Evolutionary conservation across 2,797 vertebrate species (phyloP), one percentile per base, ranked within the genome.

Genomic region (Lepilemur ruficaudatus): DNA sequence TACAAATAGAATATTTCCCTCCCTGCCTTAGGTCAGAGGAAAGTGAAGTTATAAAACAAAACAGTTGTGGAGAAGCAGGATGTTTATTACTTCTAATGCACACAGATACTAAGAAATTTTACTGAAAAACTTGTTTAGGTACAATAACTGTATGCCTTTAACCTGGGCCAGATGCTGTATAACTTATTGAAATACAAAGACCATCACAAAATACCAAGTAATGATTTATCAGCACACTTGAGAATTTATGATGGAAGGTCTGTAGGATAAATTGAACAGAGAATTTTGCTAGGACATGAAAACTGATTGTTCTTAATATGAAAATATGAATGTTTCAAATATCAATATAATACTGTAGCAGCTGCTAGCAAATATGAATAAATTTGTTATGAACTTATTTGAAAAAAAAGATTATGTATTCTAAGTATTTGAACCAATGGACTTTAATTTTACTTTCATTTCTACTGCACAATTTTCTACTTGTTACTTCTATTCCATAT

Each of bases 101-200:
- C 50, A 17, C 52, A 90, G 59, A 94, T 76, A 81, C 43, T 89
- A 84, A 96, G 82, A 93, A 96, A 95, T 84, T 28, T 75, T 69
- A 48, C 18, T 65, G 52, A 85, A 96, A 98, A 97, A 75, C n/a
- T 67, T 94, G 48, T 41, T 97, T 89, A 97, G 88, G 8, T 93
- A 96, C n/a, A 95, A 93, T 97, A 97, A 82, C 69, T 96, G 1
- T 85, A 82, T 95, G 32, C 32, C 80, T 55, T 93, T 97, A 93
- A 93, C 32, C 10, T 82, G 72, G 78, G 23, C 32, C 46, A 95
- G 75, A 97, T 96, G 92, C 93, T 89, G 76, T 94, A 92, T 89
- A 98, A 96, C 81, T 97, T 98, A 94, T 13, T 97, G 88, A 86
- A 98, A 98, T 98, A 94, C 95, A 94, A 96, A 96, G 97, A 87